Base-by-base conservation (phyloP, 2,888 invertebrate species). In the Drosophila barbarae region DNA sequence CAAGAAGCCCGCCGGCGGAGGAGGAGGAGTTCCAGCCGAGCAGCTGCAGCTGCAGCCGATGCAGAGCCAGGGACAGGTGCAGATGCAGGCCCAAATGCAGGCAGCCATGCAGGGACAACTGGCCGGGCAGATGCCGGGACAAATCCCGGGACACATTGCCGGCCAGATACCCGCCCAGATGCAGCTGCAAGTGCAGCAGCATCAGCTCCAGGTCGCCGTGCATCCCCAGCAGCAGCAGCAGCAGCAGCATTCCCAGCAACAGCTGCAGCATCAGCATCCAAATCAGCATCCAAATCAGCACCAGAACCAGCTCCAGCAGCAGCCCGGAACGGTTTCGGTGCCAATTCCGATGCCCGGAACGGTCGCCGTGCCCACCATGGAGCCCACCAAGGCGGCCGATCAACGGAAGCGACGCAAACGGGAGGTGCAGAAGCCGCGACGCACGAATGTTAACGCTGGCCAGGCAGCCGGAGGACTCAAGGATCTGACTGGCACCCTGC, bases 391-490 rank as follows among this genome's bases (percentile, higher is more conserved):
- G 66, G 72, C 74, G 5, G 90, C 90, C 2, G 92, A 92, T 78
- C 90, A 92, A 10, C 91, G 94, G 76, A 94, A 95, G 86, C 91
- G 93, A 66, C 94, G 94, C 86, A 91, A 95, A 72, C 91, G 95
- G 44, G 94, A 94, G 84, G 95, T 96, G 87, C 95, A 96, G 87
- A 95, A 96, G 84, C 95, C 95, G 81, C 91, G 96, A 50, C 92
- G 95, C n/a, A 75, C 93, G 93, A 79, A 79, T 58, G 64, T 76
- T 0, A 89, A 92, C 93, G 89, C 93, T 90, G 65, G 53, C 4
- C 77, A 63, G 10, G 67, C 65, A 0, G 73, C 52, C 1, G 77
- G 73, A 9, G 76, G 90, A 92, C 87, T 94, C 92, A 82, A 95
- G 94, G 90, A 96, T 93, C 35, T 83, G 39, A 58, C 72, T 0